phyloP scores from a whole-genome alignment of 2,888 invertebrate species.

The Drosophila sordidula region DNA sequence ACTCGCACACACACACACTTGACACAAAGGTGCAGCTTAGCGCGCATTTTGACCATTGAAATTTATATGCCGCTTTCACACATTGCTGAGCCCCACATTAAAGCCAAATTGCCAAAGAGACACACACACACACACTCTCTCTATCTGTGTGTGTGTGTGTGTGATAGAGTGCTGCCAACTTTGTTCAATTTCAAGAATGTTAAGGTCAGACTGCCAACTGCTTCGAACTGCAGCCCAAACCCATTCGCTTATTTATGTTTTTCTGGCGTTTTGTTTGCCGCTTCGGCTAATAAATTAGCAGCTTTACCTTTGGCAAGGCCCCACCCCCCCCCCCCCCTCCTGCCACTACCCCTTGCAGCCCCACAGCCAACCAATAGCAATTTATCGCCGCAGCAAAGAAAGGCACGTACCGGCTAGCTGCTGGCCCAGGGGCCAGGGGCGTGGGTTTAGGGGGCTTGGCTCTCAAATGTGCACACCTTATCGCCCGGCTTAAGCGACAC shows the following conservation, averaged over 20 bases:
- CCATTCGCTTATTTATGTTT: slow-evolving; percentile 71
- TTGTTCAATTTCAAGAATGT: slow-evolving; percentile 33
- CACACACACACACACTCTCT: slow-evolving; percentile 3
- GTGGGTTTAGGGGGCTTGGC: slow-evolving; percentile 2
- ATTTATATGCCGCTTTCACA: slow-evolving; percentile 65
- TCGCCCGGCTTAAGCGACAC: slow-evolving; percentile 77
- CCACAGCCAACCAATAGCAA: slow-evolving; percentile 71
- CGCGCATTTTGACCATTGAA: slow-evolving; percentile 70
- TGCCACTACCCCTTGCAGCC: slow-evolving; percentile 34
- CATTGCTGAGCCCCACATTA: slow-evolving; percentile 45
- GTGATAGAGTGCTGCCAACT: slow-evolving; percentile 40
- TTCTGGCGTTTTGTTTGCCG: slow-evolving; percentile 66
- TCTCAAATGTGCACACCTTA: slow-evolving; percentile 75
- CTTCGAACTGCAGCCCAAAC: slow-evolving; percentile 21
- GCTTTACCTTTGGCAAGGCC: slow-evolving; percentile 70
- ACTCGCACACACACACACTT: slow-evolving; percentile 13
- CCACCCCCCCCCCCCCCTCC: neutral
- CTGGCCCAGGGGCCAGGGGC: neutral
- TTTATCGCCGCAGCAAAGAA: slow-evolving; percentile 73
- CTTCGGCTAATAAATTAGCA: slow-evolving; percentile 78
- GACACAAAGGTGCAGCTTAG: slow-evolving; percentile 61
- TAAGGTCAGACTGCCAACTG: slow-evolving; percentile 48
- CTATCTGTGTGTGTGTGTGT: slow-evolving; percentile 5
- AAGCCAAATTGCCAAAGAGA: slow-evolving; percentile 48
- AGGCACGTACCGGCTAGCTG: slow-evolving; percentile 61